A percentile compares a stretch with the other conserved stretches of the same genome.
Conservation (phyloP, 2,888 invertebrate genomes). For the Osmoderma eremita region DNA sequence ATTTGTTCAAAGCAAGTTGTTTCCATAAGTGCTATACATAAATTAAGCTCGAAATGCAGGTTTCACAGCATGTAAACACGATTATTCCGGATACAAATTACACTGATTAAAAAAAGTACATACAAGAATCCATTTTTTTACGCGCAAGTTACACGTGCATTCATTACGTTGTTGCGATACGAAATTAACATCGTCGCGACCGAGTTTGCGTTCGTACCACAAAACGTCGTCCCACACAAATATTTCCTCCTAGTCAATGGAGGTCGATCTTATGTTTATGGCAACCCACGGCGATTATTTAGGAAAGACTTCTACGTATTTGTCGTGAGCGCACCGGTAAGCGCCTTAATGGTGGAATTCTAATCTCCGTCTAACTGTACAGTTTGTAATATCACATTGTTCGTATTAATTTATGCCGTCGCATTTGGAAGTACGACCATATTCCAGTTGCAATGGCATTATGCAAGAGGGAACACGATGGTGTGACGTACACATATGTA, state of each 20-base stretch:
- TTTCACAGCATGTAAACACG: too few species aligned
- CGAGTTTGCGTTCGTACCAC: conserved; percentile 1
- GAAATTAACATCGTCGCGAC: conserved; percentile 6
- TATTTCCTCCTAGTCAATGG: conserved; percentile 33
- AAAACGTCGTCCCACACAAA: conserved; percentile 32
- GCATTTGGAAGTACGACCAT: conserved; percentile 15
- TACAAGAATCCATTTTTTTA: too few species aligned
- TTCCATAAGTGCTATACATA: too few species aligned
- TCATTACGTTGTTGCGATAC: neutral
- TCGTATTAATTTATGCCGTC: conserved; percentile 30
- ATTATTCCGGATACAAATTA: too few species aligned
- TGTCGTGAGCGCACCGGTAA: conserved; percentile 28
- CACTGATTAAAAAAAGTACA: too few species aligned
- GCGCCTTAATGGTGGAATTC: conserved; percentile 31
- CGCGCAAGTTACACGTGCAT: neutral
- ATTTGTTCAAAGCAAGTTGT: too few species aligned
- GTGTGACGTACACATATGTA: neutral
- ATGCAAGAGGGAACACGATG: conserved; percentile 2
- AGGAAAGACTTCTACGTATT: conserved; percentile 32
- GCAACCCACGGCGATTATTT: conserved; percentile 33
- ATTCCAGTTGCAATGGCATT: conserved; percentile 10
- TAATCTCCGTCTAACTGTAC: conserved; percentile 33
- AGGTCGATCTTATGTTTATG: conserved; percentile 34
- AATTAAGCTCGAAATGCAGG: too few species aligned
- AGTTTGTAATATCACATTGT: conserved; percentile 35